Percentiles rank a stretch among this genome's conserved stretches.
phyloP scores from a whole-genome alignment of 2,888 invertebrate genomes.

The Hypsopygia costalis region DNA sequence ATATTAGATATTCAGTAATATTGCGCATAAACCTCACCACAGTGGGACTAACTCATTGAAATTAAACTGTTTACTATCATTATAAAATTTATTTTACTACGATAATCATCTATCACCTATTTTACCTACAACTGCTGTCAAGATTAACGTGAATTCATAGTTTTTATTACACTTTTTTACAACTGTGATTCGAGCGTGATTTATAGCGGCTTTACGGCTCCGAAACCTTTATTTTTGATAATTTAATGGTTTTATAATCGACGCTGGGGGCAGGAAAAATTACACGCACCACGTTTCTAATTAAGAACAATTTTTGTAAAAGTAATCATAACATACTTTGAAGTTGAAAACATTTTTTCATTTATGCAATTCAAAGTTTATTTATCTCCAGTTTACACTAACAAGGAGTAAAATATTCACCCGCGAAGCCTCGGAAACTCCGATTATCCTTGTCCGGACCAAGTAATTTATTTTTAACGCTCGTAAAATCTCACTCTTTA shows the following conservation, averaged over 20 bases:
- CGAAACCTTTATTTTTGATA: conserved; percentile 29
- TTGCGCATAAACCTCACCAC: too few relatives aligned
- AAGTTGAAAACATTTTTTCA: not conserved
- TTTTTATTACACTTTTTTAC: conserved; percentile 45
- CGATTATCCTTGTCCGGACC: conserved; percentile 53
- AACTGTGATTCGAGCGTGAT: conserved; percentile 46
- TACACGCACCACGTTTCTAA: conserved; percentile 7
- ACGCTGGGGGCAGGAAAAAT: conserved; percentile 19
- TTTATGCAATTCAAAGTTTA: conserved; percentile 26
- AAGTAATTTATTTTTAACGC: conserved; percentile 74
- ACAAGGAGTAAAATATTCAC: conserved; percentile 64
- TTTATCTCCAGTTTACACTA: conserved; percentile 52
- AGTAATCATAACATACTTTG: not conserved
- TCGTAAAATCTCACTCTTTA: conserved; percentile 76
- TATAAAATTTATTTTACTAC: not conserved
- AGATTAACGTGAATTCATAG: conserved; percentile 31
- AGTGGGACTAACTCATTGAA: too few relatives aligned
- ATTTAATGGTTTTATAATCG: conserved; percentile 48
- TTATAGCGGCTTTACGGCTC: conserved; percentile 40
- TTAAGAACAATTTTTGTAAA: conserved; percentile 20
- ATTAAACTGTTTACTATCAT: too few relatives aligned
- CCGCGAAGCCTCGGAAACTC: conserved; percentile 52
- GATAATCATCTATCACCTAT: conserved; percentile 20
- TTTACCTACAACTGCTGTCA: conserved; percentile 31
- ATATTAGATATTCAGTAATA: too few relatives aligned